These are phyloP conservation scores for Lasioglossum morio DNA, from an alignment of 2,888 invertebrate species.

Conservation along the genomic window DNA sequence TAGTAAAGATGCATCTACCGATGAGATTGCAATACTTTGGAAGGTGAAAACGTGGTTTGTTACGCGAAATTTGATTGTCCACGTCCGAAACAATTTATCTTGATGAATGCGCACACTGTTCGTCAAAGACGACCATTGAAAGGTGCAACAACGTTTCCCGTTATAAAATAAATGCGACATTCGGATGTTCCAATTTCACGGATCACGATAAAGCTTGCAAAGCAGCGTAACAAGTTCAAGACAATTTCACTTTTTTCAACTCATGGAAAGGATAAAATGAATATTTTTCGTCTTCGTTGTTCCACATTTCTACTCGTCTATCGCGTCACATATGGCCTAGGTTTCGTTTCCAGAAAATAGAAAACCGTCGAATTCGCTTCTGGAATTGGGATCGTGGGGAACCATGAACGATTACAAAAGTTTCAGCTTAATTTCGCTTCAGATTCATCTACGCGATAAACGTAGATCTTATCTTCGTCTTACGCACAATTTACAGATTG, in stretches of 20 bases:
- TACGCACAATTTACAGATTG: not conserved
- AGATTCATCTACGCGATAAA: not conserved
- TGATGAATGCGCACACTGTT: not conserved
- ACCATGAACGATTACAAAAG: not conserved
- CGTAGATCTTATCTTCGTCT: not conserved
- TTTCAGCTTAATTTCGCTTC: conserved; percentile 10
- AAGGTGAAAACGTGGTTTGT: conserved; percentile 23
- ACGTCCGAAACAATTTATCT: conserved; percentile 1
- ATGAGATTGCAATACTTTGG: conserved; percentile 28
- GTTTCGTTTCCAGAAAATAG: not conserved
- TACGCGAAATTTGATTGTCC: not conserved
- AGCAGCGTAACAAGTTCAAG: conserved; percentile 6
- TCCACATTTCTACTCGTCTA: conserved; percentile 4
- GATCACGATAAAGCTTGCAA: conserved; percentile 5
- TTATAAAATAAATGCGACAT: not conserved
- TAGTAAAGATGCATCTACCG: conserved; percentile 31
- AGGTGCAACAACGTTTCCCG: not conserved
- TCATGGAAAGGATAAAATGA: not conserved
- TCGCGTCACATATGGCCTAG: too few species aligned
- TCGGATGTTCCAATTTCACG: conserved; percentile 1
- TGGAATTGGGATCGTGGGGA: not conserved
- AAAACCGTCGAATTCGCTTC: not conserved
- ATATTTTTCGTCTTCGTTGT: conserved; percentile 14
- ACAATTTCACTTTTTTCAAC: not conserved
- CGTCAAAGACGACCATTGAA: not conserved